These are phyloP conservation scores for Drosophila mettleri DNA, from an alignment of 2,888 invertebrate genomes.

Conservation along the genomic window DNA sequence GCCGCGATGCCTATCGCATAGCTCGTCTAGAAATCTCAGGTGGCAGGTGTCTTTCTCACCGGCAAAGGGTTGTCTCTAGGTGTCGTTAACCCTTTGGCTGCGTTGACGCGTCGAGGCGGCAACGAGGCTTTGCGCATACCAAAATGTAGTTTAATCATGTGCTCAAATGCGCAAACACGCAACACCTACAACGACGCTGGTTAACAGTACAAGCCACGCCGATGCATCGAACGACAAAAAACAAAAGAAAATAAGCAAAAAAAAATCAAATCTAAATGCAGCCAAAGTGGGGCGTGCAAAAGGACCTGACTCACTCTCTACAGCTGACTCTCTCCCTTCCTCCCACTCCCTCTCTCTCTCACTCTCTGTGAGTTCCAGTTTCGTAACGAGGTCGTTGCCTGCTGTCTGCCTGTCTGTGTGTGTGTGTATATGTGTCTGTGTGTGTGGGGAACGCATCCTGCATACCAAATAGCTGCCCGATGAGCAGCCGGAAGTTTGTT, in stretches of 20 bases:
- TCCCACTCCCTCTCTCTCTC: constrained; percentile 2
- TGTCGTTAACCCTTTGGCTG: constrained; percentile 52
- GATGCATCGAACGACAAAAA: constrained; percentile 30
- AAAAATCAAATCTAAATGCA: constrained; percentile 58
- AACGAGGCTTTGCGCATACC: constrained; percentile 34
- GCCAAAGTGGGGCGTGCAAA: constrained; percentile 56
- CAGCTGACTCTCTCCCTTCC: constrained; percentile 7
- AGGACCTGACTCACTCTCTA: constrained; percentile 22
- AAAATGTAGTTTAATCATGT: constrained; percentile 80
- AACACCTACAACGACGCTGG: constrained; percentile 54
- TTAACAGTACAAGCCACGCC: constrained; percentile 28
- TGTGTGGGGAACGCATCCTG: constrained; percentile 64
- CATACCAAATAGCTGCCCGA: constrained; percentile 69
- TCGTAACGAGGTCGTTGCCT: constrained; percentile 79
- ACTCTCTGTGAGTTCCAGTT: constrained; percentile 62
- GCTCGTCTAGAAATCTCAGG: constrained; percentile 33
- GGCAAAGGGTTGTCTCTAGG: constrained; percentile 22
- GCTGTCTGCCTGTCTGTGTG: constrained; percentile 33
- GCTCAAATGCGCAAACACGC: constrained; percentile 79
- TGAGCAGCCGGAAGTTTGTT: constrained; percentile 56
- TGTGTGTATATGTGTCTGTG: constrained; percentile 27
- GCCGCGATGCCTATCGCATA: constrained; percentile 51
- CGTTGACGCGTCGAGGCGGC: constrained; percentile 3
- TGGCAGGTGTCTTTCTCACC: constrained; percentile 71
- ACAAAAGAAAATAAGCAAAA: constrained; percentile 8